Conservation (phyloP, 2,888 invertebrate genomes). For the Sphecodes monilicornis region DNA sequence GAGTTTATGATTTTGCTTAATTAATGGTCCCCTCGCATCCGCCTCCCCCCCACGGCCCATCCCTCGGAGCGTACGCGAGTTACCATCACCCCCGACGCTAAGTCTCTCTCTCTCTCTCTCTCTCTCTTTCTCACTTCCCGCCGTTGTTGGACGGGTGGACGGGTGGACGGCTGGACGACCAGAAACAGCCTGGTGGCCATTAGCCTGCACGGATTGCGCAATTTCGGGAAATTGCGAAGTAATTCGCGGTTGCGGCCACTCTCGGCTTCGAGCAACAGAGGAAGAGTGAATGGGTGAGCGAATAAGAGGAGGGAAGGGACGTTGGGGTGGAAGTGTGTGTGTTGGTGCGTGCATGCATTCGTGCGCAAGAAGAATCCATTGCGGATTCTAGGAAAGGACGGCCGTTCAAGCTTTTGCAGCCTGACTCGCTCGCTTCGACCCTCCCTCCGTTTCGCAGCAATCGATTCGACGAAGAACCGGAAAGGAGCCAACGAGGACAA, state of each 20-base stretch:
- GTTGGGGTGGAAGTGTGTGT: neutral
- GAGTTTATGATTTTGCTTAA: conserved; percentile 79
- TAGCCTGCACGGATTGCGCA: conserved; percentile 76
- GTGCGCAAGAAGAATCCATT: conserved; percentile 50
- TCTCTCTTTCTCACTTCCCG: neutral
- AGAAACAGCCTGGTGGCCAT: conserved; percentile 66
- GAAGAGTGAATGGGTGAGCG: conserved; percentile 19
- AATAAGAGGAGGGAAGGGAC: neutral
- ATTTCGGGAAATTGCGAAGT: conserved; percentile 79
- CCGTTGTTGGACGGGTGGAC: neutral
- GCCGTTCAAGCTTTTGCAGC: conserved; percentile 52
- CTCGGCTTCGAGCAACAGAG: conserved; percentile 40
- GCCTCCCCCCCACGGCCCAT: conserved; percentile 25
- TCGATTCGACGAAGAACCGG: conserved; percentile 48
- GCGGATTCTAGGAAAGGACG: conserved; percentile 74
- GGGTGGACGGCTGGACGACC: conserved; percentile 28
- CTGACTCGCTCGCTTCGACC: conserved; percentile 21
- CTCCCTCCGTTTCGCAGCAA: conserved; percentile 32
- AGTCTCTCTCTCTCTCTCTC: neutral
- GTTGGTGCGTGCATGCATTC: neutral
- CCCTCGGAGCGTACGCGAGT: conserved; percentile 28
- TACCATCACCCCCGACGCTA: conserved; percentile 17
- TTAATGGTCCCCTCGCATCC: conserved; percentile 71
- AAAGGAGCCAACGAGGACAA: conserved; percentile 30
- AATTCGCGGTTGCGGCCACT: conserved; percentile 73